Base-by-base conservation (phyloP, 2,888 invertebrate genomes). In the Silvanus unidentatus region DNA sequence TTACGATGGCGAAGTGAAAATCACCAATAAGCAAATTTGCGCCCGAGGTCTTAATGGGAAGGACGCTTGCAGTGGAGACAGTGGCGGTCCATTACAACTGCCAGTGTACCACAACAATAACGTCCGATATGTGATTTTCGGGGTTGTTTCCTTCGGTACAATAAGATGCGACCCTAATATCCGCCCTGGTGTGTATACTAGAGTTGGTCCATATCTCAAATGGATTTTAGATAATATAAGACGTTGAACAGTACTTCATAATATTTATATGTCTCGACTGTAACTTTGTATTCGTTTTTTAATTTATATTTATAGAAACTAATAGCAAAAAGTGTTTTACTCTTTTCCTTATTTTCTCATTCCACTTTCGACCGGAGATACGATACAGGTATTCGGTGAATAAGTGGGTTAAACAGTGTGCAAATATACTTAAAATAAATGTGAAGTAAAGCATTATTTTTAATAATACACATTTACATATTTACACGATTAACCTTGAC, bases 171-270 rank as follows among this genome's bases (percentile, higher is more conserved):
- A 74, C 36, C 62, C 64, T 2, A 71, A 74, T n/a, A 77, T 77
- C 1, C 79, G 78, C 73, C 86, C 87, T 0, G 86, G 82, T 0
- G 80, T 87, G 2, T 87, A 86, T 64, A 86, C 84, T 0, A 73
- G 77, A 32, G 77, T 86, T 1, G 68, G 78, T 0, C 70, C 75
- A 10, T 86, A 80, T 59, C 64, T 81, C 42, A 75, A 79, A 46
- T 87, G 86, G 86, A 82, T 87, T 56, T 60, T 79, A 38, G 70
- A 75, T 28, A 72, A 69, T 67, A 70, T 73, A 10, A 64, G 59
- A 36, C 66, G 73, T 2, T 76, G 35, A 4, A 5, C 12, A 12
- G 32, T 5, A 9, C 22, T 22, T 22, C 22, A 22, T 3, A 5
- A 22, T 3, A 22, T 22, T 5, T 22, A 22, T 22, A 5, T 22